Conservation (phyloP, 2,113 vertebrate species). For the Labeo rohita region DNA sequence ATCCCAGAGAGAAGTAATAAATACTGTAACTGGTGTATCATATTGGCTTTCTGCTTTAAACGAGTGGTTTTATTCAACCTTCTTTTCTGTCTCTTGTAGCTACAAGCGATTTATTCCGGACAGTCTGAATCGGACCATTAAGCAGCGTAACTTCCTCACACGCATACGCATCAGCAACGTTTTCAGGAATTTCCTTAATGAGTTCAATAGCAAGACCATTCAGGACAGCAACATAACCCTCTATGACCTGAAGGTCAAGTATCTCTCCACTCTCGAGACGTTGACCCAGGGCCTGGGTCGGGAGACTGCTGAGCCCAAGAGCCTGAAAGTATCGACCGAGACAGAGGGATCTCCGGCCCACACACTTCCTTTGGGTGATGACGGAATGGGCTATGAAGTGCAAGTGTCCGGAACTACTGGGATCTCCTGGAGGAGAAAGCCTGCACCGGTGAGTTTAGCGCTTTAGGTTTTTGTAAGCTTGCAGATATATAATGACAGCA, state of each 20-base stretch:
- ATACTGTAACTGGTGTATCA: background rate
- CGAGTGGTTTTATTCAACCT: background rate
- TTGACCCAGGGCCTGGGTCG: slow-evolving; percentile 86
- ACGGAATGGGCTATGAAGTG: slow-evolving; percentile 76
- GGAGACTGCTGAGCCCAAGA: slow-evolving; percentile 81
- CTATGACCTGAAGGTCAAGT: slow-evolving; percentile 95
- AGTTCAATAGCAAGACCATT: slow-evolving; percentile 93
- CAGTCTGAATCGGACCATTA: slow-evolving; percentile 87
- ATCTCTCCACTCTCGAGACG: slow-evolving; percentile 92
- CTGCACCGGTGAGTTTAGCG: slow-evolving; percentile 69
- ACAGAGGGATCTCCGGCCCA: slow-evolving; percentile 74
- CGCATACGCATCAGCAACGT: slow-evolving; percentile 95
- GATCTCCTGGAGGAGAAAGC: slow-evolving; percentile 89
- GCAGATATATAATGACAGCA: background rate
- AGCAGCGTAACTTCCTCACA: slow-evolving; percentile 91
- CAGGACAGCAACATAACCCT: slow-evolving; percentile 86
- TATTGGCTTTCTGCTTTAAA: background rate
- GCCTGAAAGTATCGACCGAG: slow-evolving; percentile 81
- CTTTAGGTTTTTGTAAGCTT: background rate
- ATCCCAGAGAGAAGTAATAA: background rate
- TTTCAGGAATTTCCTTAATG: slow-evolving; percentile 95
- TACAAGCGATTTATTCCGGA: slow-evolving; percentile 95
- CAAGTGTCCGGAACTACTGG: slow-evolving; percentile 88
- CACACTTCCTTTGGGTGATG: slow-evolving; percentile 42
- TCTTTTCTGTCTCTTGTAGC: slow-evolving; percentile 68